phyloP scores from a whole-genome alignment of 2,888 invertebrate genomes.

The Laspeyria flexula region DNA sequence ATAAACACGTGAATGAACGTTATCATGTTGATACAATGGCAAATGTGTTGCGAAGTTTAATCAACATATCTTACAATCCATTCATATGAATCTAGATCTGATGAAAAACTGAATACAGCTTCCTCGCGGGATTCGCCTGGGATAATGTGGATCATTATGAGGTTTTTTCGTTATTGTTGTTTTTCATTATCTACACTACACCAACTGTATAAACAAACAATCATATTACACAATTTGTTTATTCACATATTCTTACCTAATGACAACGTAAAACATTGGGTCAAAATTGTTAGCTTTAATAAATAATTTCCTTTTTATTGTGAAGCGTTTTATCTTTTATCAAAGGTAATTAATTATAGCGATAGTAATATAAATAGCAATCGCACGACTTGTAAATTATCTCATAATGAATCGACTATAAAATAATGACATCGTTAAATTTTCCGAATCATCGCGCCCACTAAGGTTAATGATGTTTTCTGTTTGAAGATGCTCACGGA shows the following conservation, averaged over 20 bases:
- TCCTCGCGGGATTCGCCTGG: slow-evolving; percentile 17
- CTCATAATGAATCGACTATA: slow-evolving; percentile 20
- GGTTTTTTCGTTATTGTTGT: slow-evolving; percentile 1
- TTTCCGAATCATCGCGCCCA: slow-evolving; percentile 32
- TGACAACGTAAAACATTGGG: neutral
- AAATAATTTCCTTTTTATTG: neutral
- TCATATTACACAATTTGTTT: too few species aligned
- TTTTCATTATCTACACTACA: neutral
- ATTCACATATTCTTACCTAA: too few species aligned
- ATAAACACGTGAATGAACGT: neutral
- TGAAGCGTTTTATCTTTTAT: neutral
- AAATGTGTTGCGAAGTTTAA: slow-evolving; percentile 29
- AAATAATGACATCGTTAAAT: slow-evolving; percentile 33
- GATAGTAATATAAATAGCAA: neutral
- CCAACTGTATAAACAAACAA: too few species aligned
- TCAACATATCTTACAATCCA: slow-evolving; percentile 61
- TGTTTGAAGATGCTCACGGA: slow-evolving; percentile 37
- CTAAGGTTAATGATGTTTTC: slow-evolving; percentile 40
- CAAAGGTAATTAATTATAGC: neutral
- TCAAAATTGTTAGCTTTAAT: neutral
- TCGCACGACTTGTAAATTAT: neutral
- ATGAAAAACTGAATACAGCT: slow-evolving; percentile 38
- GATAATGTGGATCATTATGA: slow-evolving; percentile 11
- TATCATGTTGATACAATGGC: neutral
- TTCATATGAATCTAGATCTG: slow-evolving; percentile 57